A percentile compares a stretch with the other conserved stretches of the same genome.
These are phyloP conservation scores for Globodera ellingtonae DNA, from an alignment of 1,140 invertebrate genomes.

Conservation along the genomic window DNA sequence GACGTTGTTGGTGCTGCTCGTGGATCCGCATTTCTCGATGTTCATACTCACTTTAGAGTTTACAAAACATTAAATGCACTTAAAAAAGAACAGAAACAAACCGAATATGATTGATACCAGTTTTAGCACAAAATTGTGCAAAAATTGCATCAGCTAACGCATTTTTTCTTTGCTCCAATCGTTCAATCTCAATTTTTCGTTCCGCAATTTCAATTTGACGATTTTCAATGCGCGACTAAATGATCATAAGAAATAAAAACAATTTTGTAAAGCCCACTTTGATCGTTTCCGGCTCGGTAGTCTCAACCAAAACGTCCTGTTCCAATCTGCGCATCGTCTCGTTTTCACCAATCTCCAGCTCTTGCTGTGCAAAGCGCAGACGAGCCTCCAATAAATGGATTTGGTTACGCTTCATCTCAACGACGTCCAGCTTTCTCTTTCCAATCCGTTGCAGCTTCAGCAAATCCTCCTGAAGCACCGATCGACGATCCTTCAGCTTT, in stretches of 20 bases:
- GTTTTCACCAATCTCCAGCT: neutral
- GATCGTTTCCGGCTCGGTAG: neutral
- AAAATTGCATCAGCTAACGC: constrained; percentile 95
- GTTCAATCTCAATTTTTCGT: constrained; percentile 84
- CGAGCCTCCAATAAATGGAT: constrained; percentile 71
- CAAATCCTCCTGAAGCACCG: constrained; percentile 70
- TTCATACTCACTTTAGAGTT: constrained; percentile 80
- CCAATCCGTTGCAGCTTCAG: constrained; percentile 93
- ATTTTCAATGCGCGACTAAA: constrained; percentile 74
- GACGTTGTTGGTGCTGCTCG: constrained; percentile 89
- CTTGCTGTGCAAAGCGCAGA: constrained; percentile 2
- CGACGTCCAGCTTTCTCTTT: constrained; percentile 92
- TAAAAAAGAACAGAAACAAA: constrained; percentile 40
- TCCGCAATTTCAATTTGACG: constrained; percentile 77
- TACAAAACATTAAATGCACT: constrained; percentile 12
- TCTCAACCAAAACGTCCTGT: neutral
- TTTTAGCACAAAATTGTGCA: constrained; percentile 84
- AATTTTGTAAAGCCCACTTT: neutral
- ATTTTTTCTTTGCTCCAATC: constrained; percentile 93
- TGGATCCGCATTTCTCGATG: constrained; percentile 90
- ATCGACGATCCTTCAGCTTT: constrained; percentile 79
- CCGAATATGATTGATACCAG: constrained; percentile 94
- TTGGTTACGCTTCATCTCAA: constrained; percentile 93
- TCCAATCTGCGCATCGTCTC: neutral
- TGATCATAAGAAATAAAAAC: too few species aligned